Conservation (phyloP, 92 coral and sea anemone genomes). For the Palythoa grandis region DNA sequence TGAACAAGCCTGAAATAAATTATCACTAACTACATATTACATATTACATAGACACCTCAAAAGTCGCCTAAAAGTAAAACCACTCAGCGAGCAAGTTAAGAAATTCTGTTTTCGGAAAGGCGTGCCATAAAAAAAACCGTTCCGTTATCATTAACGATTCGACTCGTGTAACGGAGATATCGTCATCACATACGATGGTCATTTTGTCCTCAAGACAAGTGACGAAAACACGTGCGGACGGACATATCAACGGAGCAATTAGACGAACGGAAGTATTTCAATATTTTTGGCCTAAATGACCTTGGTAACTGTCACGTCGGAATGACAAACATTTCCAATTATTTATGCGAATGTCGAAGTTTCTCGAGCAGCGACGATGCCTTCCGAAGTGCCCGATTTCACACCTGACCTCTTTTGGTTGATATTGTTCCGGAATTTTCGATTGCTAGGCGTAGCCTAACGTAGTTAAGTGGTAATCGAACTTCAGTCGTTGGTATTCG, state of each 20-base stretch:
- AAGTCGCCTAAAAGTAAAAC: no score
- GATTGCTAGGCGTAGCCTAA: constrained; percentile 22
- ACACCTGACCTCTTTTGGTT: constrained; percentile 2
- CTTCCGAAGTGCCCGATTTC: neutral
- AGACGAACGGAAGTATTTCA: constrained; percentile 25
- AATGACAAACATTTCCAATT: neutral
- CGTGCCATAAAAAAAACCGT: no score
- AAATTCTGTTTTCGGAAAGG: no score
- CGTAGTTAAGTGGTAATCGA: constrained; percentile 25
- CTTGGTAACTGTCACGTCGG: constrained; percentile 18
- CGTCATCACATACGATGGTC: neutral
- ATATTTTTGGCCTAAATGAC: neutral
- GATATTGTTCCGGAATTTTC: constrained; percentile 15
- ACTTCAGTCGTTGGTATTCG: neutral
- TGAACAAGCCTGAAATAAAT: no score
- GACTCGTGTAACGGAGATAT: neutral
- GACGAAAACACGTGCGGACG: neutral
- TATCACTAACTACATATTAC: no score
- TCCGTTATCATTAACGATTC: neutral
- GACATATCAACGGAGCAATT: constrained; percentile 3
- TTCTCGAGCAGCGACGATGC: constrained; percentile 31
- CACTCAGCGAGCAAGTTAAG: no score
- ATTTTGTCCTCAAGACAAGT: neutral
- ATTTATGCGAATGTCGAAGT: constrained; percentile 3
- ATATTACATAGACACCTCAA: no score